Conservation (phyloP, 2,888 invertebrate species). For the Ferdinandea cuprea region DNA sequence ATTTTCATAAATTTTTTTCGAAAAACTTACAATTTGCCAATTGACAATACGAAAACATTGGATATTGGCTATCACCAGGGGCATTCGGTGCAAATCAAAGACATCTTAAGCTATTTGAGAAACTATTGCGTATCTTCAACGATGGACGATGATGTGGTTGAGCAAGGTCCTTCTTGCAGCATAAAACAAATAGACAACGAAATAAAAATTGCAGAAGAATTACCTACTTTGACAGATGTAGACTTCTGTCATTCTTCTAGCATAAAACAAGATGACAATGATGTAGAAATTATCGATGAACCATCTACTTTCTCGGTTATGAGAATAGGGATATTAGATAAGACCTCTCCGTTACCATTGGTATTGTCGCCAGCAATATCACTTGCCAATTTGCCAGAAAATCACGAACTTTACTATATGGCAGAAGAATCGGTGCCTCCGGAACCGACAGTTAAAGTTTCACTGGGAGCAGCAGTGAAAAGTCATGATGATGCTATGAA, state of each 20-base stretch:
- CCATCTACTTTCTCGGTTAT: neutral
- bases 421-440: neutral
- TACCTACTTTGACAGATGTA: too few species aligned
- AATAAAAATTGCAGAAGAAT: neutral
- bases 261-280: too few species aligned
- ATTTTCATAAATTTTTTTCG: constrained; percentile 82
- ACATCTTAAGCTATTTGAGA: constrained; percentile 47
- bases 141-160: neutral
- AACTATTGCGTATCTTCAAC: neutral
- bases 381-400: neutral
- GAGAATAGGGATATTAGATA: neutral
- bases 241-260: too few species aligned
- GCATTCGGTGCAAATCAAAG: constrained; percentile 79
- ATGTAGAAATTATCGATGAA: too few species aligned
- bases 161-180: neutral
- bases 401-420: neutral
- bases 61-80: constrained; percentile 80
- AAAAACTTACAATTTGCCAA: constrained; percentile 78
- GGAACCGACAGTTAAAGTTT: neutral
- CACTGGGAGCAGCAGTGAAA: neutral
- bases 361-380: neutral
- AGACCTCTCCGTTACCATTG: neutral
- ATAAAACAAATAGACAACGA: neutral
- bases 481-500: constrained; percentile 78
- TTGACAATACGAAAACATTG: constrained; percentile 79